Evolutionary conservation across 2,888 invertebrate genomes (phyloP), one percentile per base, ranked within the genome.

Genomic region (Malacosoma neustria): DNA sequence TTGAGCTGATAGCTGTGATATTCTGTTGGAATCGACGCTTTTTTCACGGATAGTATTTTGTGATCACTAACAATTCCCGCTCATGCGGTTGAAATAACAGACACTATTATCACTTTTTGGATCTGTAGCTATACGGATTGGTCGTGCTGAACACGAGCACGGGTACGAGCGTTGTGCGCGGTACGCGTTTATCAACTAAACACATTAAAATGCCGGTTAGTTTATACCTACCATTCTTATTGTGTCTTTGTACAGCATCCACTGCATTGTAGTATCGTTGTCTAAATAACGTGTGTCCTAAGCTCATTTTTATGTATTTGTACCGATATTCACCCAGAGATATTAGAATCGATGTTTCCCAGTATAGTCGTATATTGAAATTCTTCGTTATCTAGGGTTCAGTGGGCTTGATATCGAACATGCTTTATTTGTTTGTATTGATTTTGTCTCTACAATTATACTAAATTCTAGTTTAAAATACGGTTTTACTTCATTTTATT

Each of bases 151-250:
- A 40, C 46, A 47, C 47, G 48, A 51, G 48, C 55, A 45, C 44
- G 44, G 45, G 64, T 68, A 68, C 82, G 67, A 58, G 76, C 68
- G 72, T 46, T 64, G 62, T 71, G 72, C 66, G 49, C 76, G 72
- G 57, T 57, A 48, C 60, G 49, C 68, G 66, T 61, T 75, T 81
- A 81, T 80, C 80, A 81, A 82, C 82, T 81, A 79, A 81, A 65
- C 72, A 70, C 66, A 72, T 67, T 71, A 71, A 69, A 74, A 68
- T 64, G 68, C 69, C 67, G 71, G 67, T 62, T 59, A 46, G 55
- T 63, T 60, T 57, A 58, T 55, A 54, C 59, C 45, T 54, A 41
- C 49, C 48, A 7, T 22, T 22, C 22, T 22, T 22, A 22, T 22
- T 22, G 22, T 22, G 22, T 22, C 9, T 22, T 22, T n/a, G n/a